Conservation (phyloP, 1,140 invertebrate species). For the Macrostomum lignano region DNA sequence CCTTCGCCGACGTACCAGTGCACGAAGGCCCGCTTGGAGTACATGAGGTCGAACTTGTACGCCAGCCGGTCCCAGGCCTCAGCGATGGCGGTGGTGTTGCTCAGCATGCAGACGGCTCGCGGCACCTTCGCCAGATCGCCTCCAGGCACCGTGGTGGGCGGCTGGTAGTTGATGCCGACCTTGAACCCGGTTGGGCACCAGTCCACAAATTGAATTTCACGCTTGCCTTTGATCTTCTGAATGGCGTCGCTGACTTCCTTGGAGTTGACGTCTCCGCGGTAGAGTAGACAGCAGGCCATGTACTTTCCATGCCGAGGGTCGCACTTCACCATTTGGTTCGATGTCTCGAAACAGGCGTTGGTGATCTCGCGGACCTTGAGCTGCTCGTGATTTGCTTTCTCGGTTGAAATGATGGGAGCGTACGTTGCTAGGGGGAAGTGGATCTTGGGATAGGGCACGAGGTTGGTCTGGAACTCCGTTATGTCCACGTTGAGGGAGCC, state of each 20-base stretch:
- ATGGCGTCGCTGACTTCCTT: conserved; percentile 53
- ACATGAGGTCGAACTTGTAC: conserved; percentile 9
- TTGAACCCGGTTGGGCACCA: conserved; percentile 51
- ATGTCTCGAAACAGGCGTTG: conserved; percentile 54
- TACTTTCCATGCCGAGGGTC: conserved; percentile 60
- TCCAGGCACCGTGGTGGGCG: conserved; percentile 35
- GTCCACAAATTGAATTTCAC: conserved; percentile 54
- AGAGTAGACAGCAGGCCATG: conserved; percentile 33
- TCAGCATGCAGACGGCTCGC: conserved; percentile 41
- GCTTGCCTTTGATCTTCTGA: conserved; percentile 37
- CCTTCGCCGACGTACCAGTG: conserved; percentile 10
- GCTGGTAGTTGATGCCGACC: conserved; percentile 14
- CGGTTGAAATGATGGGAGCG: conserved; percentile 19
- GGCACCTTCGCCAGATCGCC: conserved; percentile 31
- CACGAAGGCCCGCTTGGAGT: conserved; percentile 10
- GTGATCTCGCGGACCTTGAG: conserved; percentile 49
- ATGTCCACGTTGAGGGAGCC: conserved; percentile 31
- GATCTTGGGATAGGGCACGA: conserved; percentile 28
- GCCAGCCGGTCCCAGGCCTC: conserved; percentile 43
- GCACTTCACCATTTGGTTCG: conserved; percentile 48
- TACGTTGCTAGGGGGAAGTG: conserved; percentile 21
- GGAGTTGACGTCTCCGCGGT: conserved; percentile 12
- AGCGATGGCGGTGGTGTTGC: conserved; percentile 45
- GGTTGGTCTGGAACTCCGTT: conserved; percentile 39
- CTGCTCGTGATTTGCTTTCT: conserved; percentile 26